Conservation (phyloP, 2,888 invertebrate genomes). For the Cephalotes varians region DNA sequence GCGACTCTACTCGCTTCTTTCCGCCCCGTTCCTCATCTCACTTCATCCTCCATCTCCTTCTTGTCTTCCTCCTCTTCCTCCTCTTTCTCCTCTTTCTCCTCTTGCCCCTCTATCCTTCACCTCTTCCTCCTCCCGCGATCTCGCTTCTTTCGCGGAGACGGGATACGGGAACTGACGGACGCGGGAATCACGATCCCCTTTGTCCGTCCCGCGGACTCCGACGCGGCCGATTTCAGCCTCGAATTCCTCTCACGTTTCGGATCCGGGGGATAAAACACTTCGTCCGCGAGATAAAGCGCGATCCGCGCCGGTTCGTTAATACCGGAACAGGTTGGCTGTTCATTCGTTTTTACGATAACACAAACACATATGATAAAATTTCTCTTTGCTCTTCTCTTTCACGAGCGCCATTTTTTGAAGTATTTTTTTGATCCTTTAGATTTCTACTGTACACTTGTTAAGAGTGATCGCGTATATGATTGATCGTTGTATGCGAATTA, state of each 20-base stretch:
- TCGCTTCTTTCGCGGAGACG: constrained; percentile 74
- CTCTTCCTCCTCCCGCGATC: constrained; percentile 67
- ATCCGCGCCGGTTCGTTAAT: constrained; percentile 66
- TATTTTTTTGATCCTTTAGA: not conserved
- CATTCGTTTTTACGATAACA: constrained; percentile 38
- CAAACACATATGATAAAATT: constrained; percentile 35
- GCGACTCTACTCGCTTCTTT: constrained; percentile 65
- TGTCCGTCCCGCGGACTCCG: constrained; percentile 72
- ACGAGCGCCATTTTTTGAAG: not conserved
- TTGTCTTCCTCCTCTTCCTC: constrained; percentile 23
- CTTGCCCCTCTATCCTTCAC: constrained; percentile 11
- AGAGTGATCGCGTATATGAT: not conserved
- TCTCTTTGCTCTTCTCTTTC: not conserved
- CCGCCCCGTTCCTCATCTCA: constrained; percentile 45
- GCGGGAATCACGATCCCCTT: constrained; percentile 75
- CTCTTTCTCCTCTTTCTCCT: constrained; percentile 32
- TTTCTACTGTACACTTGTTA: not conserved
- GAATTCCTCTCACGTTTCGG: constrained; percentile 76
- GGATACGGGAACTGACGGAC: constrained; percentile 75
- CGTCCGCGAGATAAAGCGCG: constrained; percentile 56
- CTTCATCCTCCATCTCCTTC: not conserved
- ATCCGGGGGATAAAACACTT: constrained; percentile 72
- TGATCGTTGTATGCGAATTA: not conserved
- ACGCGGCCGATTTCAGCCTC: constrained; percentile 66
- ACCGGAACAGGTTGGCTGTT: constrained; percentile 48